Conservation (phyloP, 2,888 invertebrate species). For the Drosophila atroscutellata region DNA sequence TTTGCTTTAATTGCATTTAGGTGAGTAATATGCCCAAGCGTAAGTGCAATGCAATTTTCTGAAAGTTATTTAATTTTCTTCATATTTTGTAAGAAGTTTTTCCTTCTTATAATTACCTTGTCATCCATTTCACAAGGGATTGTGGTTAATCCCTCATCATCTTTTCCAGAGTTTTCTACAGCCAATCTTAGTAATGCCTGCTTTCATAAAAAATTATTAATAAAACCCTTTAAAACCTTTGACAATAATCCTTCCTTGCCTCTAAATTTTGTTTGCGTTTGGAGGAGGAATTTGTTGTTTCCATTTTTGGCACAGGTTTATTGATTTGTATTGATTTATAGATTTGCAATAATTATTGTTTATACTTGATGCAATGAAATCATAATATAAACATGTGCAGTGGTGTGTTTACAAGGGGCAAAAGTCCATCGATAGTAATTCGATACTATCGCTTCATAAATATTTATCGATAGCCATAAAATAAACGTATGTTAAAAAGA, state of each 20-base stretch:
- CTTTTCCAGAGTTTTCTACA: constrained; percentile 48
- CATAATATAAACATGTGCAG: constrained; percentile 30
- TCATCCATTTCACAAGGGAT: constrained; percentile 3
- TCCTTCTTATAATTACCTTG: constrained; percentile 11
- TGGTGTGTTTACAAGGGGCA: constrained; percentile 14
- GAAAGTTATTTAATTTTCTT: neutral
- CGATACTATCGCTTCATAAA: neutral
- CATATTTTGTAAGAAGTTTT: neutral
- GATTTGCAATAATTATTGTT: neutral
- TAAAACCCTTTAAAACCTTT: rapidly evolving
- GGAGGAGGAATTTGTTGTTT: constrained; percentile 16
- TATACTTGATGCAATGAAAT: constrained; percentile 4
- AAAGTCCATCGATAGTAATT: neutral
- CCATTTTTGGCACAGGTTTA: constrained; percentile 24
- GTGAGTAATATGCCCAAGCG: neutral
- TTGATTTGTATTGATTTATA: neutral
- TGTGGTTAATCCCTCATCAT: constrained; percentile 4
- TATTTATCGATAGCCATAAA: constrained; percentile 4
- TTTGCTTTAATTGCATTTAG: neutral
- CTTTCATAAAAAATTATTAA: neutral
- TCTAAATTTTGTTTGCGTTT: constrained; percentile 49
- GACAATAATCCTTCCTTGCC: neutral
- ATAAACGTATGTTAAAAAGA: neutral
- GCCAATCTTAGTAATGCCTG: constrained; percentile 46
- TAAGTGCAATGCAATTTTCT: neutral